These are phyloP conservation scores for Rhopalosiphum nymphaeae DNA, from an alignment of 2,888 invertebrate genomes.

Conservation along the genomic window DNA sequence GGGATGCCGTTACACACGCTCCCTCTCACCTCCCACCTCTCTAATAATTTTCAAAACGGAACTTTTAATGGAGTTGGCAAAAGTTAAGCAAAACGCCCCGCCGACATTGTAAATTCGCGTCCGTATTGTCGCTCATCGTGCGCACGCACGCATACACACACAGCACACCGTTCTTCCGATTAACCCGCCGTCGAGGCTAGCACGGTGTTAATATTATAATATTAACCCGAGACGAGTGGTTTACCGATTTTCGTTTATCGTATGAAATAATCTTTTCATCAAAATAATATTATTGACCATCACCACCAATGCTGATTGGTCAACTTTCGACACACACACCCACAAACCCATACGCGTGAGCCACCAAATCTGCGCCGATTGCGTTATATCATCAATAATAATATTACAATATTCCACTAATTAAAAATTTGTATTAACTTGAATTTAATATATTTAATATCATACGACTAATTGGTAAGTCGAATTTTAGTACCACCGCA, in stretches of 20 bases:
- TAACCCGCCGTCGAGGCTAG: neutral
- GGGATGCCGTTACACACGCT: neutral
- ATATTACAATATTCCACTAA: too few relatives aligned
- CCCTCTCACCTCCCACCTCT: neutral
- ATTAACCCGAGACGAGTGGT: neutral
- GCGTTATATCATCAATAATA: too few relatives aligned
- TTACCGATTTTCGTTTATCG: neutral
- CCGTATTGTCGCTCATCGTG: conserved; percentile 5
- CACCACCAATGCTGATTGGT: neutral
- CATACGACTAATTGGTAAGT: too few relatives aligned
- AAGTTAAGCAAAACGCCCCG: conserved; percentile 46
- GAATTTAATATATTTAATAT: too few relatives aligned
- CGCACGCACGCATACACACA: neutral
- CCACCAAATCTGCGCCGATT: too few relatives aligned
- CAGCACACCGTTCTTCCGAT: neutral
- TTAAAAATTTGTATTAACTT: too few relatives aligned
- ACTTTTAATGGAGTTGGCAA: conserved; percentile 63
- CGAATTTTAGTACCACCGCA: too few relatives aligned
- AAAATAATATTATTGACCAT: neutral
- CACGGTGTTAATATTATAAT: neutral
- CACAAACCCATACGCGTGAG: too few relatives aligned
- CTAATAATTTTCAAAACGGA: conserved; percentile 54
- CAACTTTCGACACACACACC: neutral
- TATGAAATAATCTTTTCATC: neutral
- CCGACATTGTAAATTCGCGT: neutral